Percentiles rank a stretch among this genome's conserved stretches.
phyloP scores from a whole-genome alignment of 53 echinoderm and acorn worm genomes.

The Astropecten irregularis region DNA sequence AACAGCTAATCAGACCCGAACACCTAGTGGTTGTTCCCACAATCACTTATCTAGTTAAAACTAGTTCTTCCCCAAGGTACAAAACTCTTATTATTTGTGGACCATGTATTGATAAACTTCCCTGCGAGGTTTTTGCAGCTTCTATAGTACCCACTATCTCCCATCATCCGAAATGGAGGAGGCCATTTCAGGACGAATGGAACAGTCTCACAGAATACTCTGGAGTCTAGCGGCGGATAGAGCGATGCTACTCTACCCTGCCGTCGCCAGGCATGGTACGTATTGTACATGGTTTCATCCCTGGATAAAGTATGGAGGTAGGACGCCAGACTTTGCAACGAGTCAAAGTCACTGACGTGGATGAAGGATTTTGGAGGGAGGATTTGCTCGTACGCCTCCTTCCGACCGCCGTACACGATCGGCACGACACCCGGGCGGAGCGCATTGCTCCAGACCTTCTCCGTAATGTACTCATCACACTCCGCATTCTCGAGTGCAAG shows the following conservation, averaged over 20 bases:
- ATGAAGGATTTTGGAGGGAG: slow-evolving; percentile 80
- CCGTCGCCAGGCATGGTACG: slow-evolving; percentile 74
- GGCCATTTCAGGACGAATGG: slow-evolving; percentile 43
- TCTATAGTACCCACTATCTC: slow-evolving; percentile 15
- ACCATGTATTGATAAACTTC: background rate
- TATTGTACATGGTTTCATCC: slow-evolving; percentile 75
- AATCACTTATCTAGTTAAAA: too few species aligned
- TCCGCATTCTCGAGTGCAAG: slow-evolving; percentile 82
- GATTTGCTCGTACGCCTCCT: slow-evolving; percentile 74
- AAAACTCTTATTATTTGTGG: background rate
- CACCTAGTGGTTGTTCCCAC: too few species aligned
- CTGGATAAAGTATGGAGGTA: slow-evolving; percentile 8
- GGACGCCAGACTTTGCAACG: slow-evolving; percentile 55
- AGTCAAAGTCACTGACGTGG: slow-evolving; percentile 74
- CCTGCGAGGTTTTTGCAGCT: slow-evolving; percentile 11
- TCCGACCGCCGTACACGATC: slow-evolving; percentile 77
- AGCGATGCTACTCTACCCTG: slow-evolving; percentile 56
- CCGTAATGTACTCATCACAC: slow-evolving; percentile 83
- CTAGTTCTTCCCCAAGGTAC: background rate
- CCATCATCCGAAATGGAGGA: background rate
- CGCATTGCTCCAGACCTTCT: slow-evolving; percentile 84
- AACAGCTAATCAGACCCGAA: too few species aligned
- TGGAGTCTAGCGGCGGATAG: slow-evolving; percentile 67
- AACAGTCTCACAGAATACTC: slow-evolving; percentile 64
- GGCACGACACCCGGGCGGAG: slow-evolving; percentile 75